phyloP scores from a whole-genome alignment of 2,888 invertebrate genomes.

The Lycocerus yunnanus region DNA sequence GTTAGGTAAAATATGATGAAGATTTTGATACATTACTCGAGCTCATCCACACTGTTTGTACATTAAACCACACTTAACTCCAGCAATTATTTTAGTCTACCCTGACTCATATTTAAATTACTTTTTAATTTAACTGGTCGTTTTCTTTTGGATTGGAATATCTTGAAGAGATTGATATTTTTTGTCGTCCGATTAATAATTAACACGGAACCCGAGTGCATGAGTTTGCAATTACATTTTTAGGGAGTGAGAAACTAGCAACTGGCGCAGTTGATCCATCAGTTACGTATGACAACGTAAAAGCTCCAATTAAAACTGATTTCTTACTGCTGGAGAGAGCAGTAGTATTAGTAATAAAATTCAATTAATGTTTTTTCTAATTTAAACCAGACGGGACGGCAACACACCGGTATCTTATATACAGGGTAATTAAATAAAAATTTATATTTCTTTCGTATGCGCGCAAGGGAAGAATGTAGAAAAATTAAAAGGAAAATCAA shows the following conservation, averaged over 20 bases:
- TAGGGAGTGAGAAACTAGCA: background rate
- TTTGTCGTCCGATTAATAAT: background rate
- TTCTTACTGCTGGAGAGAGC: background rate
- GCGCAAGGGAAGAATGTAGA: background rate
- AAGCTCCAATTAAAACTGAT: background rate
- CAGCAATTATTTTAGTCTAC: slow-evolving; percentile 12
- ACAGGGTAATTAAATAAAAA: background rate
- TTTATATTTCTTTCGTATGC: too few relatives aligned
- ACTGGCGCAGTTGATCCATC: background rate
- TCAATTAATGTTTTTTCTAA: background rate
- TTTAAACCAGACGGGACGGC: background rate
- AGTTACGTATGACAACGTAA: background rate
- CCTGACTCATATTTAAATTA: background rate
- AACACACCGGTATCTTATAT: background rate
- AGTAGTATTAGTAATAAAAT: background rate
- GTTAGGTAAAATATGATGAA: slow-evolving; percentile 27
- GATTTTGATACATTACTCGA: slow-evolving; percentile 23
- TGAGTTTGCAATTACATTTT: too few relatives aligned
- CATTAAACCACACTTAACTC: slow-evolving; percentile 16
- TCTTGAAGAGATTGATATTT: background rate
- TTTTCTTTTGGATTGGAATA: background rate
- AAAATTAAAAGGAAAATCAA: background rate
- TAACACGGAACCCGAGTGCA: background rate
- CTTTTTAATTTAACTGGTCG: background rate
- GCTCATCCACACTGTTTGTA: slow-evolving; percentile 25